Evolutionary conservation across 2,113 vertebrate genomes (phyloP), one percentile per base, ranked within the genome.

Genomic region (Carollia perspicillata): DNA sequence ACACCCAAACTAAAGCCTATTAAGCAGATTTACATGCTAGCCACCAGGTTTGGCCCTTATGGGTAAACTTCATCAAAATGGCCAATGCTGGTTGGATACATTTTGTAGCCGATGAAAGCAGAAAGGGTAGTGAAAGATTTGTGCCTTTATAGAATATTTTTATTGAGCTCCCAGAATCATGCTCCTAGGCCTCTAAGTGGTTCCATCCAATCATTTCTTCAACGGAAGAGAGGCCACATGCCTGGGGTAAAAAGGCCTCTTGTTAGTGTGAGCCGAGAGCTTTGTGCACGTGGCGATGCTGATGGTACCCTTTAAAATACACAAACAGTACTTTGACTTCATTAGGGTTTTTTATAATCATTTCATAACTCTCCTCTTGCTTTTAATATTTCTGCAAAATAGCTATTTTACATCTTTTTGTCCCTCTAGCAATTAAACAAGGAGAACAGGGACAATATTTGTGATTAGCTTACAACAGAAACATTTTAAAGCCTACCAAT

Each of bases 371-470:
- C 65, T 93, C 90, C 28, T 71, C 63, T 68, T 95, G 35, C 77
- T 89, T 93, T 94, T 90, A 92, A 72, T 69, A 88, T 66, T 78
- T 96, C 58, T 92, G 81, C 89, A 94, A 94, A 97, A 85, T 60
- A 89, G 44, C 33, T 84, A 20, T 85, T 89, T 95, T 84, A 81
- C 17, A 94, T 96, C 71, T 65, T 84, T 90, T 92, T 84, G 49
- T 51, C 63, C 51, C 71, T 83, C 60, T 63, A 95, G 84, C 60
- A 93, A 94, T 94, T 81, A 94, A 93, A 66, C 9, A 90, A 79
- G 16, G 40, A 89, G 66, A 92, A 95, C 69, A 22, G 42, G 60
- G 66, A 90, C 18, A 95, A 85, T 93, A 88, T 88, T 90, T 40
- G 37, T 77, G 37, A 93, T 96, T 83, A 95, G n/a, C 80, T 89